A percentile compares a stretch with the other conserved stretches of the same genome.
Conservation (phyloP, 2,888 invertebrate genomes). For the Stenotaenia linearis region DNA sequence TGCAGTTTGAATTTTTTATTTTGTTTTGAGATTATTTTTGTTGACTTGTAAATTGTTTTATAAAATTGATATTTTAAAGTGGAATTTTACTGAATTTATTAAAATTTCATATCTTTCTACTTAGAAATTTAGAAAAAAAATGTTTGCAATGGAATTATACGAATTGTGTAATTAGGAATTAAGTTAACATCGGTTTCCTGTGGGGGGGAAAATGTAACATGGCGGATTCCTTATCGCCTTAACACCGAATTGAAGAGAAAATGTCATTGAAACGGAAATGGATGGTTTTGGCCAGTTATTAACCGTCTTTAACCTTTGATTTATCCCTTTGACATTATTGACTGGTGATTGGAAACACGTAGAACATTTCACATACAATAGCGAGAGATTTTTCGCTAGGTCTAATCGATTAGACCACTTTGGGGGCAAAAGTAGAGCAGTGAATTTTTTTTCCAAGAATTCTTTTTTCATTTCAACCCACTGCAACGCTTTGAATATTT, state of each 20-base stretch:
- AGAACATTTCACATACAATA: conserved; percentile 7
- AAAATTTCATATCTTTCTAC: too few relatives aligned
- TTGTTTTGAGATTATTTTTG: too few relatives aligned
- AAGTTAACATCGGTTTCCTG: too few relatives aligned
- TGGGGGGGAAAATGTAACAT: neutral
- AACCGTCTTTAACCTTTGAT: neutral
- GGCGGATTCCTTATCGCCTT: neutral
- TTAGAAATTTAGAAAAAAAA: too few relatives aligned
- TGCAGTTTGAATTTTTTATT: too few relatives aligned
- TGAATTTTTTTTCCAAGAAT: neutral
- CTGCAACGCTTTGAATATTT: too few relatives aligned
- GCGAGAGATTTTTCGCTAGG: neutral
- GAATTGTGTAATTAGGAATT: too few relatives aligned
- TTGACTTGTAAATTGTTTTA: too few relatives aligned
- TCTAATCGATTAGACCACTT: neutral
- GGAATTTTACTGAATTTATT: too few relatives aligned
- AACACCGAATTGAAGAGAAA: neutral
- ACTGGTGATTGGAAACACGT: conserved; percentile 7
- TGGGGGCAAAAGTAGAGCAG: neutral
- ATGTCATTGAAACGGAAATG: neutral
- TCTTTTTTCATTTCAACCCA: neutral
- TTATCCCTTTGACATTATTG: conserved; percentile 7
- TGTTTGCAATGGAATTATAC: too few relatives aligned
- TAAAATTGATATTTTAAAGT: too few relatives aligned
- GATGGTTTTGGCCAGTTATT: neutral